Evolutionary conservation across 2,113 vertebrate genomes (phyloP), one percentile per base, ranked within the genome.

Genomic region (Hydropotes inermis): DNA sequence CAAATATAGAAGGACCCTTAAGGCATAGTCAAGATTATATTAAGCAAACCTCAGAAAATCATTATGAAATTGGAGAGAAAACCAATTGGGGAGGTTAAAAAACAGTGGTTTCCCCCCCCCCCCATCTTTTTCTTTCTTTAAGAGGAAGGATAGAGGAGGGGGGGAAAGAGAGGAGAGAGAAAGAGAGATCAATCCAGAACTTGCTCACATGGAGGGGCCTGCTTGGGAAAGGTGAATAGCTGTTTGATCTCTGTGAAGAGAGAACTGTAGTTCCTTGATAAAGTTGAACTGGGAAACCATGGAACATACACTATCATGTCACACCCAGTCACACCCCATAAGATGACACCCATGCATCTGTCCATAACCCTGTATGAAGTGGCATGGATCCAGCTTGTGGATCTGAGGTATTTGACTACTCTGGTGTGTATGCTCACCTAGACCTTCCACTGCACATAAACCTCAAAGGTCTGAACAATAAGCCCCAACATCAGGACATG

Each of bases 21-120:
- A 36, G 79, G 33, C 30, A 60, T 58, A 52, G 74, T 76, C 52
- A 67, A 45, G 70, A 52, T 23, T 43, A 43, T 94, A 58, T 58
- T 23, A 95, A 91, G 57, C 67, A 70, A 50, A 45, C 52, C 78
- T 91, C n/a, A 60, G 16, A 67, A 36, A 91, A 70, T 74, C 45
- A 96, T 74, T 55, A 67, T 45, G 84, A 94, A 89, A 83, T 79
- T 39, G 15, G 60, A 96, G 91, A 74, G 50, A 64, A 82, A 89
- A 43, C 74, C 84, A 84, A 89, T 86, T 83, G n/a, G 14, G 10
- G 45, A 93, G 87, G 15, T 33, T 79, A 79, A 79, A 79, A 54
- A 21, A 52, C 21, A 78, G 23, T 21, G 45, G 7, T 45, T 45
- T 81, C n/a, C n/a, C n/a, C n/a, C n/a, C n/a, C n/a, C 10, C n/a